A percentile compares a stretch with the other conserved stretches of the same genome.
Evolutionary conservation across 2,797 vertebrate species (phyloP).

Genomic region (Cygnus olor): DNA sequence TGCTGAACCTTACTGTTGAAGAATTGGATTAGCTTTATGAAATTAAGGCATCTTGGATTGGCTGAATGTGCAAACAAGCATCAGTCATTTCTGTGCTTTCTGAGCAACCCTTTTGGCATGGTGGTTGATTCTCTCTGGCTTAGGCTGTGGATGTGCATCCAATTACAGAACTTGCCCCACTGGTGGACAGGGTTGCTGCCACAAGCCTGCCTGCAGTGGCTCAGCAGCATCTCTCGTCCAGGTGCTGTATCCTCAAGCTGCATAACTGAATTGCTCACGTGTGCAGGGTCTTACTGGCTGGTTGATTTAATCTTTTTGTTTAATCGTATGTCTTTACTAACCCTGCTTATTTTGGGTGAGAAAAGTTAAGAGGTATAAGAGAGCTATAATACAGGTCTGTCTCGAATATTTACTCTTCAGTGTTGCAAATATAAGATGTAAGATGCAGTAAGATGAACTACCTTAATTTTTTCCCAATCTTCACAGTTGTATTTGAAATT

Average conservation of each 20-base stretch:
- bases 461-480: neutral
- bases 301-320: neutral
- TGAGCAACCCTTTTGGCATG: neutral
- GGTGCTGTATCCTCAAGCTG: neutral
- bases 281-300: neutral
- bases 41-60: neutral
- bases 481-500: neutral
- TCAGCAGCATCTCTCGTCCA: neutral
- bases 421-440: neutral
- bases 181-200: neutral
- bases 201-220: neutral
- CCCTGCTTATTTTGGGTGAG: neutral
- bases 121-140: neutral
- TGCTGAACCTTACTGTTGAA: neutral
- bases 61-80: neutral
- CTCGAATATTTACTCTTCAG: neutral
- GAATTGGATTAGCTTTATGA: neutral
- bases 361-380: neutral
- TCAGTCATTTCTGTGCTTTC: neutral
- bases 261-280: neutral
- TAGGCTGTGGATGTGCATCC: neutral
- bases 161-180: neutral
- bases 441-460: neutral
- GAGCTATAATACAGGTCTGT: neutral
- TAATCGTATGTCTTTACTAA: neutral